Conservation (phyloP, 1,140 invertebrate genomes). For the Drosophila jambulina region DNA sequence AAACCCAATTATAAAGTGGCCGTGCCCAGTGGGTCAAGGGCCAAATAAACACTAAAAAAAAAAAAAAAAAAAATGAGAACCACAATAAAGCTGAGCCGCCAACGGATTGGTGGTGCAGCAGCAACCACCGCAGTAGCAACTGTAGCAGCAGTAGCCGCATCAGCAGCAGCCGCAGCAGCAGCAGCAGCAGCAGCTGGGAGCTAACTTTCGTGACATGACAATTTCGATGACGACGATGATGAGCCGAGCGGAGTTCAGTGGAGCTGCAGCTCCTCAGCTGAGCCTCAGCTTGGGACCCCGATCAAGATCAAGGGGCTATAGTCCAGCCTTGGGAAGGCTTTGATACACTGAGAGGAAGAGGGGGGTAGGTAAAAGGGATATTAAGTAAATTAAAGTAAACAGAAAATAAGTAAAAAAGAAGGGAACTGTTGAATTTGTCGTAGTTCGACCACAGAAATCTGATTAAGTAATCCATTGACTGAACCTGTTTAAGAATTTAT, state of each 20-base stretch:
- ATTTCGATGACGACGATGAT: conserved; percentile 81
- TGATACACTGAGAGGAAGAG: conserved; percentile 18
- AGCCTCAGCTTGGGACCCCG: conserved; percentile 10
- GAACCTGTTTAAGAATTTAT: too few species aligned
- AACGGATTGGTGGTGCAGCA: conserved; percentile 26
- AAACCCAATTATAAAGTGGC: conserved; percentile 62
- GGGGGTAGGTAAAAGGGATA: too few species aligned
- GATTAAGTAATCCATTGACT: too few species aligned
- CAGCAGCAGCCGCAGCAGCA: conserved; percentile 20
- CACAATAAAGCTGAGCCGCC: conserved; percentile 69
- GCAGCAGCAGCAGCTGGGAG: conserved; percentile 62
- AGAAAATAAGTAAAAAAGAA: too few species aligned
- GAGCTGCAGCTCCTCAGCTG: conserved; percentile 19
- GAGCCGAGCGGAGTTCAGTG: conserved; percentile 34
- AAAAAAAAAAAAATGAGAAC: conserved; percentile 58
- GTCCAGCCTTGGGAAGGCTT: conserved; percentile 29
- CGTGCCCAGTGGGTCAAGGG: conserved; percentile 54
- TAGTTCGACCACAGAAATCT: too few species aligned
- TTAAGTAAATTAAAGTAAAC: too few species aligned
- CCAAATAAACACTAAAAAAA: conserved; percentile 43
- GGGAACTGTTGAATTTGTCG: too few species aligned
- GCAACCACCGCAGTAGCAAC: conserved; percentile 30
- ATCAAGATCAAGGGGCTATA: conserved; percentile 72
- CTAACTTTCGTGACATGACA: conserved; percentile 82
- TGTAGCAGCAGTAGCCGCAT: conserved; percentile 36